phyloP scores from a whole-genome alignment of 2,797 vertebrate species.

The Rhyacichthys aspro region DNA sequence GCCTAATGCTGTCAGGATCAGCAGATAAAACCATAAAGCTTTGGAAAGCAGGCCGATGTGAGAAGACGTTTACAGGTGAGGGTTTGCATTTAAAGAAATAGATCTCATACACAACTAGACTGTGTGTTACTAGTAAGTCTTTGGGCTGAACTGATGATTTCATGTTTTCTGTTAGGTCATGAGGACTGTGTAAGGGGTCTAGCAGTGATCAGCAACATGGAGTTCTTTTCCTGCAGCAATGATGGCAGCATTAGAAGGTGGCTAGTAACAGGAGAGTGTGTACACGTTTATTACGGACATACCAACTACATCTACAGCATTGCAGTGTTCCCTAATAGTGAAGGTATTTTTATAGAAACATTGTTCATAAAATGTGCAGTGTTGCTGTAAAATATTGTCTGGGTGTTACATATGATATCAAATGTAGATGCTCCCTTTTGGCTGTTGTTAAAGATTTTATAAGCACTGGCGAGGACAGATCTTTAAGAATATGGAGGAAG shows the following conservation, averaged over 20 bases:
- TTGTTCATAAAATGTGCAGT: not conserved
- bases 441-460: constrained; percentile 86
- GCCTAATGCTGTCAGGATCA: constrained; percentile 95
- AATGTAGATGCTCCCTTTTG: not conserved
- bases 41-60: constrained; percentile 96
- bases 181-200: constrained; percentile 96
- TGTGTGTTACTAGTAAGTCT: not conserved
- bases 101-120: not conserved
- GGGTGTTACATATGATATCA: too few species aligned
- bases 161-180: constrained; percentile 80
- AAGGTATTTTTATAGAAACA: constrained; percentile 80
- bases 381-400: not conserved
- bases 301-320: constrained; percentile 98
- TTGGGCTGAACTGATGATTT: not conserved
- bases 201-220: constrained; percentile 87
- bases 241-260: constrained; percentile 93
- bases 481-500: constrained; percentile 90
- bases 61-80: constrained; percentile 90
- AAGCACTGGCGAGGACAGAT: constrained; percentile 93
- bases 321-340: constrained; percentile 88
- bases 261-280: constrained; percentile 91
- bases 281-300: constrained; percentile 92
- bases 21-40: constrained; percentile 97
- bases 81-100: not conserved
- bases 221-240: constrained; percentile 98